Conservation (phyloP, 2,888 invertebrate genomes). For the Lasioglossum marginatum region DNA sequence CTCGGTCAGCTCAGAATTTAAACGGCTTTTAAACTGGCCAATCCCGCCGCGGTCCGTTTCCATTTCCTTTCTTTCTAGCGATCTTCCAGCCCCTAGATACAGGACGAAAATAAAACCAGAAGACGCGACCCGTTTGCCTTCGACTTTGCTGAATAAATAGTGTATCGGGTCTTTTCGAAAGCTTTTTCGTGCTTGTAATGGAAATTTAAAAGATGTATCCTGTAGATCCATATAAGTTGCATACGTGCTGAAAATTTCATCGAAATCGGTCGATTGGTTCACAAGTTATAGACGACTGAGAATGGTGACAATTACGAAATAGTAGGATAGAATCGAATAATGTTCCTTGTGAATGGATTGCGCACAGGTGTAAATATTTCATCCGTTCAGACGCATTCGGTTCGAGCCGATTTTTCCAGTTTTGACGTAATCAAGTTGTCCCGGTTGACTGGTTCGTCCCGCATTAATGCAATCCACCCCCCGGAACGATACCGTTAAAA, state of each 20-base stretch:
- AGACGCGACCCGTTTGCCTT: neutral
- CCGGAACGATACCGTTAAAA: neutral
- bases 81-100: neutral
- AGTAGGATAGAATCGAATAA: too few relatives aligned
- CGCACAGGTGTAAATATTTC: neutral
- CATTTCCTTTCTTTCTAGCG: neutral
- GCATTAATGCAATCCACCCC: neutral
- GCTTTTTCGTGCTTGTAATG: too few relatives aligned
- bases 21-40: neutral
- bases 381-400: neutral
- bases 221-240: too few relatives aligned
- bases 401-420: neutral
- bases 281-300: too few relatives aligned
- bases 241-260: too few relatives aligned
- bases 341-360: too few relatives aligned
- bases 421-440: neutral
- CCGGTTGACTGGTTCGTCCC: neutral
- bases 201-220: too few relatives aligned
- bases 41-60: neutral
- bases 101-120: neutral
- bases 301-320: too few relatives aligned
- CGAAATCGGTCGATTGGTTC: too few relatives aligned
- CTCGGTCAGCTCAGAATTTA: neutral
- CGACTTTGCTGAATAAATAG: neutral
- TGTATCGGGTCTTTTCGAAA: neutral